Percentiles rank a stretch among this genome's conserved stretches.
These are phyloP conservation scores for Emys orbicularis DNA, from an alignment of 2,797 vertebrate species.

Conservation along the genomic window DNA sequence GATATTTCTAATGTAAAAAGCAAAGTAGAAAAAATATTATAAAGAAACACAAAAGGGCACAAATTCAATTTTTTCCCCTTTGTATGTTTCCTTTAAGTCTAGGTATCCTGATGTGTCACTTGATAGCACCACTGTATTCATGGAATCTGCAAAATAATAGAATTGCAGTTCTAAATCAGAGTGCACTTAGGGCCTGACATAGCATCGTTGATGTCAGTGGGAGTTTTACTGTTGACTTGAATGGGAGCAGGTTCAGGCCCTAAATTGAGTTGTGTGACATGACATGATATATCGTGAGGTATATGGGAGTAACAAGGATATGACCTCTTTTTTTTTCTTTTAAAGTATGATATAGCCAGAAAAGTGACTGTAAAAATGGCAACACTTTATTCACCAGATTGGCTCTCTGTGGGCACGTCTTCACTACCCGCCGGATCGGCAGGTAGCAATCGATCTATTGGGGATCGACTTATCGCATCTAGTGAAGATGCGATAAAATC, in stretches of 20 bases:
- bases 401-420: not conserved
- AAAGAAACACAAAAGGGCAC: not conserved
- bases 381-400: not conserved
- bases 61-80: not conserved
- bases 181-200: not conserved
- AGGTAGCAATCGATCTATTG: too few species aligned
- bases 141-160: not conserved
- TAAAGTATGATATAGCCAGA: not conserved
- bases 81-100: not conserved
- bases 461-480: too few species aligned
- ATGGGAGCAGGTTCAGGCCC: not conserved
- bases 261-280: not conserved
- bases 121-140: not conserved
- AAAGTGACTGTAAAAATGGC: not conserved
- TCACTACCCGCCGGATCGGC: too few species aligned
- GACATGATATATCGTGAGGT: not conserved
- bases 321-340: not conserved
- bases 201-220: not conserved
- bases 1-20: not conserved
- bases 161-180: not conserved
- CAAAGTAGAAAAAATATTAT: not conserved
- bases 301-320: not conserved
- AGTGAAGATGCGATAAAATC: too few species aligned
- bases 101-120: not conserved
- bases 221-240: not conserved